A percentile compares a stretch with the other conserved stretches of the same genome.
Conservation (phyloP, 2,113 vertebrate genomes). For the Condylura cristata region DNA sequence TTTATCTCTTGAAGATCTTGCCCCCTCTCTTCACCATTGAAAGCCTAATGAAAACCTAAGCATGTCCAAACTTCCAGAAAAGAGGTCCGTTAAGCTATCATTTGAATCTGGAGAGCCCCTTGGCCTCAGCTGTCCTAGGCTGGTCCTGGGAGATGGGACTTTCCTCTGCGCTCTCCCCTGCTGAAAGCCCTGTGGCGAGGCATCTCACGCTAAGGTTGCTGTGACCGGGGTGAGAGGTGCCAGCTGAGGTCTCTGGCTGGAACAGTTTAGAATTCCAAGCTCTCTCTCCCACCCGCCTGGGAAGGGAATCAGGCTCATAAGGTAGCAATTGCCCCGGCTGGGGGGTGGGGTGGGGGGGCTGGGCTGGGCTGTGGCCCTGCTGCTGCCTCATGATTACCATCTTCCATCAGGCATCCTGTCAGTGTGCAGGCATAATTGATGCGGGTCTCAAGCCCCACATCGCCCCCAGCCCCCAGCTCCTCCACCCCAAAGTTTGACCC, state of each 20-base stretch:
- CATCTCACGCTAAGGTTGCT: neutral
- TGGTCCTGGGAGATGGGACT: neutral
- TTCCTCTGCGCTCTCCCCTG: neutral
- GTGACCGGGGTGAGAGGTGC: constrained; percentile 61
- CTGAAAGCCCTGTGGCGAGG: neutral
- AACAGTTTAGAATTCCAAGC: constrained; percentile 72
- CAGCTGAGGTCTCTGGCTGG: constrained; percentile 57
- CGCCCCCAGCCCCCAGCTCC: constrained; percentile 73
- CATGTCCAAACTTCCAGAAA: neutral
- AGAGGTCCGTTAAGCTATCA: neutral
- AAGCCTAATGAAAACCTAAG: constrained; percentile 40
- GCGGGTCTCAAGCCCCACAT: constrained; percentile 73
- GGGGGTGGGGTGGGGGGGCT: too few relatives aligned
- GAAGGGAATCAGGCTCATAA: constrained; percentile 55
- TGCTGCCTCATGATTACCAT: constrained; percentile 74
- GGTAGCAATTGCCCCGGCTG: constrained; percentile 69
- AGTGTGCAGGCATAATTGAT: constrained; percentile 83
- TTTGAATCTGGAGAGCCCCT: neutral
- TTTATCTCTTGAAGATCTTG: constrained; percentile 23
- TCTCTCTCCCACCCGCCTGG: constrained; percentile 46
- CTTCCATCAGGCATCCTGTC: constrained; percentile 83
- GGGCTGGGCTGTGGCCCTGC: constrained; percentile 66
- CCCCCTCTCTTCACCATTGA: neutral
- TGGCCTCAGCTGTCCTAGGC: neutral
- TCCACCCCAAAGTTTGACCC: constrained; percentile 84